Base-by-base conservation (phyloP, 1,140 invertebrate species). In the Anastatus disparis region DNA sequence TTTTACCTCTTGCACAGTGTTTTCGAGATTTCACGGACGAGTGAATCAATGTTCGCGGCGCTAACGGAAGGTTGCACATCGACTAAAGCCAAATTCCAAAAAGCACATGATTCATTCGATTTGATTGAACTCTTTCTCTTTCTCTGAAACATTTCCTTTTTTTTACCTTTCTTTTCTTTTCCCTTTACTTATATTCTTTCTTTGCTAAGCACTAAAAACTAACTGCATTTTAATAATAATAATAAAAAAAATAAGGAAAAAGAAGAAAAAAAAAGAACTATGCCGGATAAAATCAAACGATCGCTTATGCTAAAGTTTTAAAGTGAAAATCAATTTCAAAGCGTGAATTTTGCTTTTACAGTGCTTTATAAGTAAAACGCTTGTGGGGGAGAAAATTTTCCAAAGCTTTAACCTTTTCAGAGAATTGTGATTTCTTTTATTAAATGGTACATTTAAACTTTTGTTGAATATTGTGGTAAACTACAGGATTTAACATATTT, bases 81-180 rank as follows among this genome's bases (percentile, higher is more conserved):
- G 27, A 50, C 61, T 35, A 63, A 63, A 63, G 61, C 56, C 20
- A 59, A 40, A n/a, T n/a, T n/a, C n/a, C n/a, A n/a, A n/a, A n/a
- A n/a, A n/a, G n/a, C n/a, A n/a, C 10, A 31, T 10, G 24, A 65
- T 65, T 42, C 50, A 24, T 44, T 65, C 38, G 17, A 4, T 55
- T 27, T 42, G 50, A 65, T 65, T 44, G 50, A 65, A 65, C 63
- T 55, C 31, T 24, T n/a, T n/a, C n/a, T n/a, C n/a, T 27, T 42
- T 42, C 48, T 35, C 6, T 4, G 12, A 6, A 46, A 20, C 42
- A 13, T n/a, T n/a, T n/a, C n/a, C n/a, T n/a, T n/a, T n/a, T n/a
- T n/a, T n/a, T n/a, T n/a, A n/a, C n/a, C n/a, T n/a, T n/a, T n/a
- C n/a, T n/a, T n/a, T n/a, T n/a, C n/a, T n/a, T n/a, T n/a, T n/a